Evolutionary conservation across 2,113 vertebrate species (phyloP), one percentile per base, ranked within the genome.

Genomic region (Zosterops japonicus): DNA sequence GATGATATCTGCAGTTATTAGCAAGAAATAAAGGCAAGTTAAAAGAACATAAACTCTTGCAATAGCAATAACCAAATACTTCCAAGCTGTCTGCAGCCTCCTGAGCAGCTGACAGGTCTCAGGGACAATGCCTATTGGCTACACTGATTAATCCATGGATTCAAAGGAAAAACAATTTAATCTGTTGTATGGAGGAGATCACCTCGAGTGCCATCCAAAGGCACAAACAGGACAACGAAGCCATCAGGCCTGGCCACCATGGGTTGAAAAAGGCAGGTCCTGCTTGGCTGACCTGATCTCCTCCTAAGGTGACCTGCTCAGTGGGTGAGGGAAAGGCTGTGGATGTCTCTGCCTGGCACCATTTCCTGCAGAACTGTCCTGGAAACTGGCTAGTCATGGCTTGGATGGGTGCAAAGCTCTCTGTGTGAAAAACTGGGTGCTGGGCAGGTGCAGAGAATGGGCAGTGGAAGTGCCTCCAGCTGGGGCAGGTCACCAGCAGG

Each of bases 81-180:
- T 92, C 12, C 13, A 63, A 89, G 82, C 89, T 96, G 91, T 64
- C 93, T 80, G 6, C 16, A 36, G 89, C 70, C 93, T 90, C 83
- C 22, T 24, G 80, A 95, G 67, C 42, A 94, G 92, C 83, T 93
- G 88, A 95, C 75, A 75, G 53, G 61, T 89, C 82, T 96, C 93
- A 97, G 70, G 44, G n/a, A 77, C 56, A 88, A 39, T 9, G 21
- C 35, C 69, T 64, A 47, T 49, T 71, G 63, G 46, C 56, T 83
- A 52, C n/a, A 14, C 36, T 25, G 56, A 79, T 93, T 77, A 57
- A 94, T 91, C 74, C 55, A 20, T 21, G 63, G 79, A 77, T 56
- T 39, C 93, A 87, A 93, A 63, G 36, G 12, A 33, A 65, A 92
- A 87, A 6, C 24, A 35, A 15, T 8, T n/a, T 20, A 36, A 35